These are phyloP conservation scores for Tenthredo livida DNA, from an alignment of 2,888 invertebrate species.

Conservation along the genomic window DNA sequence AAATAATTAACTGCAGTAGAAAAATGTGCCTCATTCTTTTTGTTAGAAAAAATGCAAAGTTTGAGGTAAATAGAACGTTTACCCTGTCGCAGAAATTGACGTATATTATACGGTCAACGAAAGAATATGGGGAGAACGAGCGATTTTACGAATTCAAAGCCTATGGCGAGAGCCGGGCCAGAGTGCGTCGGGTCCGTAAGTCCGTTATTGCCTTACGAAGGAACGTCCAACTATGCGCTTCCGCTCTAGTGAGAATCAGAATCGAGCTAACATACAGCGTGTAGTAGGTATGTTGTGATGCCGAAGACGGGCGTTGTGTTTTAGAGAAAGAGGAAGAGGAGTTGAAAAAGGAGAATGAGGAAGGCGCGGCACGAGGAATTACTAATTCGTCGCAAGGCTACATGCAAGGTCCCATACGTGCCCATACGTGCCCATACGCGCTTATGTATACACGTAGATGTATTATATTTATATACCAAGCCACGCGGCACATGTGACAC, in stretches of 20 bases:
- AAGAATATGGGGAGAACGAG: background rate
- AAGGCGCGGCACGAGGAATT: slow-evolving; percentile 34
- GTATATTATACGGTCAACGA: background rate
- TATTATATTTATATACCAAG: slow-evolving; percentile 9
- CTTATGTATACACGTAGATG: background rate
- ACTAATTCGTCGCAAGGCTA: slow-evolving; percentile 45
- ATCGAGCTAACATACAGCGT: slow-evolving; percentile 37
- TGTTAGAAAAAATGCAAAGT: no score
- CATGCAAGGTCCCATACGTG: slow-evolving; percentile 38
- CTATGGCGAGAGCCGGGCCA: slow-evolving; percentile 57
- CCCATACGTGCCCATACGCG: slow-evolving; percentile 24
- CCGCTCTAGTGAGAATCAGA: slow-evolving; percentile 67
- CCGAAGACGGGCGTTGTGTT: slow-evolving; percentile 49
- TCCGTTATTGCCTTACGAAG: slow-evolving; percentile 66
- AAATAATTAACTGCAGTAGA: no score
- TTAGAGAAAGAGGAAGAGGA: slow-evolving; percentile 4
- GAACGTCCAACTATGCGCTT: slow-evolving; percentile 67
- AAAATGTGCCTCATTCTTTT: no score
- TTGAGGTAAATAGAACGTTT: no score
- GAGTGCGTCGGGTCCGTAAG: slow-evolving; percentile 59
- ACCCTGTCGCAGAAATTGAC: no score
- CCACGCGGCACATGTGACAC: background rate
- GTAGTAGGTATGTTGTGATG: slow-evolving; percentile 44
- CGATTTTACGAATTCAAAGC: slow-evolving; percentile 65
- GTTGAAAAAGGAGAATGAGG: slow-evolving; percentile 1